A percentile compares a stretch with the other conserved stretches of the same genome.
Conservation (phyloP, 37 sponge, comb jelly and placozoan species). For the Cliona cf. orientalis region DNA sequence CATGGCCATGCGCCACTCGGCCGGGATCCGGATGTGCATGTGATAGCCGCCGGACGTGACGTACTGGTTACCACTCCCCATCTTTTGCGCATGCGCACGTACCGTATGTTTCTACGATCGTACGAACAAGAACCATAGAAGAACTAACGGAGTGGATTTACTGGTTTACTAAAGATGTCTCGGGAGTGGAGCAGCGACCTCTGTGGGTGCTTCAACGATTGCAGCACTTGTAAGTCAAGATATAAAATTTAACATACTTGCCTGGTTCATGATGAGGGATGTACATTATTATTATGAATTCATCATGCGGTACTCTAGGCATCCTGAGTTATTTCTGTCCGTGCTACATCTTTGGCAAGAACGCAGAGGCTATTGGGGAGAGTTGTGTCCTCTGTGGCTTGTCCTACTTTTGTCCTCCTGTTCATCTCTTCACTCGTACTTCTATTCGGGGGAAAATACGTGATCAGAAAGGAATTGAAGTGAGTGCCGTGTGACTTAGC, state of each 20-base stretch:
- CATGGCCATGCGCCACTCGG: no score
- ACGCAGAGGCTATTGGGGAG: slow-evolving; percentile 68
- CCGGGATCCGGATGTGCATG: no score
- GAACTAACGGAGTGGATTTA: no score
- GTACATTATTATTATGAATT: background rate
- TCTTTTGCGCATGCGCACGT: no score
- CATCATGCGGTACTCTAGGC: background rate
- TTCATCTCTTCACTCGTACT: slow-evolving; percentile 51
- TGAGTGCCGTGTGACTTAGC: background rate
- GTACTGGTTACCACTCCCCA: no score
- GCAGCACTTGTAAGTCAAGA: slow-evolving; percentile 45
- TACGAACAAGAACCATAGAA: no score
- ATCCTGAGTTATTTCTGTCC: slow-evolving; percentile 65
- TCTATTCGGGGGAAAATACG: slow-evolving; percentile 55
- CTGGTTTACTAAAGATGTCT: slow-evolving; percentile 11
- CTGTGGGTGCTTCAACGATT: slow-evolving; percentile 72
- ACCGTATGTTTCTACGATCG: no score
- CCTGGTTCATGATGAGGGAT: no score
- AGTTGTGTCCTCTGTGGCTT: slow-evolving; percentile 59
- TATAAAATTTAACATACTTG: no score
- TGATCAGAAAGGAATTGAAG: slow-evolving; percentile 74
- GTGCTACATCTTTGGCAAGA: slow-evolving; percentile 74
- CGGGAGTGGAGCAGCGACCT: slow-evolving; percentile 47
- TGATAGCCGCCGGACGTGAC: no score
- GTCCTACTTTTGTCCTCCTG: slow-evolving; percentile 38